These are phyloP conservation scores for Zygothrica quintamaculata DNA, from an alignment of 2,888 invertebrate genomes.

Conservation along the genomic window DNA sequence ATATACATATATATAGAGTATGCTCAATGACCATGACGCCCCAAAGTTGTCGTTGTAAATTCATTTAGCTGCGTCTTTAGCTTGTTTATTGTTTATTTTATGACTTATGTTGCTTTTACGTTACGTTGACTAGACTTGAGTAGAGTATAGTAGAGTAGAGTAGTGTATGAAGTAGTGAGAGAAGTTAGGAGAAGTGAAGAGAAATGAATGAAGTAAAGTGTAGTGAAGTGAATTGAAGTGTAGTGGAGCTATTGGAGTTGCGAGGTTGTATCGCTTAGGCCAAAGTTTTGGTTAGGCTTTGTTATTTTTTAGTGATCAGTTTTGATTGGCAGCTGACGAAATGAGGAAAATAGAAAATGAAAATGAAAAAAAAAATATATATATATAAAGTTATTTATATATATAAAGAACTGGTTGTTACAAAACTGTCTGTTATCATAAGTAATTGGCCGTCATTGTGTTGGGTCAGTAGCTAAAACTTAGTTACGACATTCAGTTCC, in stretches of 20 bases:
- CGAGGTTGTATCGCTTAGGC: too few relatives aligned
- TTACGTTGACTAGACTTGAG: slow-evolving; percentile 4
- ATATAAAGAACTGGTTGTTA: slow-evolving; percentile 67
- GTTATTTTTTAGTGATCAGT: slow-evolving; percentile 7
- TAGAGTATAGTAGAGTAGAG: neutral
- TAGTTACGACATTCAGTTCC: neutral
- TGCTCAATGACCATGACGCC: slow-evolving; percentile 72
- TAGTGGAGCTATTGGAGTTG: neutral
- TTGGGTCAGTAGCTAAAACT: slow-evolving; percentile 39
- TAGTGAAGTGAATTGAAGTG: too few relatives aligned
- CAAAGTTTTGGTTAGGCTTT: slow-evolving; percentile 6
- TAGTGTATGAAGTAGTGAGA: too few relatives aligned
- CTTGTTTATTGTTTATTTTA: slow-evolving; percentile 67
- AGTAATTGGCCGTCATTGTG: slow-evolving; percentile 72
- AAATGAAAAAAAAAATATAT: too few relatives aligned
- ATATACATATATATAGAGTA: neutral
- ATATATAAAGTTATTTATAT: too few relatives aligned
- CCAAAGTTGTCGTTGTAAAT: slow-evolving; percentile 52
- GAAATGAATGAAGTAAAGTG: too few relatives aligned
- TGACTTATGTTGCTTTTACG: slow-evolving; percentile 59
- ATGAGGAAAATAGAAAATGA: slow-evolving; percentile 32
- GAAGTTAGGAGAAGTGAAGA: slow-evolving; percentile 1
- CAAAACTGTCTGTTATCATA: slow-evolving; percentile 68
- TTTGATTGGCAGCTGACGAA: slow-evolving; percentile 57
- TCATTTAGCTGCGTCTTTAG: slow-evolving; percentile 53